phyloP scores from a whole-genome alignment of 2,888 invertebrate genomes.

The Cryptophagus acutangulus region DNA sequence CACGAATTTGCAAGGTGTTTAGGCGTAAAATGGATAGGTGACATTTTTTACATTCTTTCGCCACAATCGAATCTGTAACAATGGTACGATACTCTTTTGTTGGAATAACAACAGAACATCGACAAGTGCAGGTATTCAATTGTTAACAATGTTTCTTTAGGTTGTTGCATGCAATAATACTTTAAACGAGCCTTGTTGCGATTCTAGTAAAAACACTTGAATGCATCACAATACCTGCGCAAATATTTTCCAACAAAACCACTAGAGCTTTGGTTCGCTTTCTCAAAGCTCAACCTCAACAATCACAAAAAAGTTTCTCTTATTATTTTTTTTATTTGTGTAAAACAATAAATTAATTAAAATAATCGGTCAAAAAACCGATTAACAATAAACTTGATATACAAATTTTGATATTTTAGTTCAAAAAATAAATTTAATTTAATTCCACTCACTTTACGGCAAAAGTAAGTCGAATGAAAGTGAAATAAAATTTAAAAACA shows the following conservation, averaged over 20 bases:
- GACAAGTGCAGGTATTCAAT: constrained; percentile 29
- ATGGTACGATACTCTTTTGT: constrained; percentile 29
- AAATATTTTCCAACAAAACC: constrained; percentile 15
- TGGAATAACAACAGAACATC: constrained; percentile 18
- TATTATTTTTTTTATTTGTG: too few relatives aligned
- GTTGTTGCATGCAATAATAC: constrained; percentile 12
- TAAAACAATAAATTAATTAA: too few relatives aligned
- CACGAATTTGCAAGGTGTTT: constrained; percentile 23
- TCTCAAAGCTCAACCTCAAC: too few relatives aligned
- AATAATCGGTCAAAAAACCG: too few relatives aligned
- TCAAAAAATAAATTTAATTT: too few relatives aligned
- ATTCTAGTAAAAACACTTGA: constrained; percentile 20
- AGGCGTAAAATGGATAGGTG: constrained; percentile 30
- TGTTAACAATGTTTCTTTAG: constrained; percentile 23
- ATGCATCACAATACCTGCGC: constrained; percentile 9
- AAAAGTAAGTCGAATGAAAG: too few relatives aligned
- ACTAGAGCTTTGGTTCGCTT: too few relatives aligned
- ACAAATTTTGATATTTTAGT: too few relatives aligned
- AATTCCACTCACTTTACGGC: too few relatives aligned
- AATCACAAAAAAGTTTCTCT: too few relatives aligned
- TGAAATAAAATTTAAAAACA: too few relatives aligned
- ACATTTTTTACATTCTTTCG: constrained; percentile 33
- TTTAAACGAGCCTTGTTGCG: constrained; percentile 10
- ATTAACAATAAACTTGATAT: too few relatives aligned
- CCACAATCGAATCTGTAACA: constrained; percentile 26